Evolutionary conservation across 2,888 invertebrate species (phyloP).

Genomic region (Antitype chi): DNA sequence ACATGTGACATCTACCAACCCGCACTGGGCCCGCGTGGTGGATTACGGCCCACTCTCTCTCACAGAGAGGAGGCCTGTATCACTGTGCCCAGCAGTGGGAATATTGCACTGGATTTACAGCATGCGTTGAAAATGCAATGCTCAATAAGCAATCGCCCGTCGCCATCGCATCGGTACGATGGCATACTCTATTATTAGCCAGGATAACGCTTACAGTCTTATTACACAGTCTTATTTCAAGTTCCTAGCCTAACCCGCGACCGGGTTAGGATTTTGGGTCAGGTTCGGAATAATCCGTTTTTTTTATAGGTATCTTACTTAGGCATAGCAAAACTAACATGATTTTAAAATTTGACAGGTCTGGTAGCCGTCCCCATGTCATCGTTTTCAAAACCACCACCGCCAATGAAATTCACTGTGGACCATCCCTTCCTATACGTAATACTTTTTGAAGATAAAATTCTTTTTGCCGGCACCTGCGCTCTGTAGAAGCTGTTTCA

Average conservation of each 20-base stretch:
- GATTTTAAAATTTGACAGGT: slow-evolving; percentile 40
- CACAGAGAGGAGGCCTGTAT: too few species aligned
- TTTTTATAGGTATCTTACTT: too few species aligned
- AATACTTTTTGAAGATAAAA: slow-evolving; percentile 64
- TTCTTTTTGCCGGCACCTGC: slow-evolving; percentile 64
- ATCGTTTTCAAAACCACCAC: slow-evolving; percentile 44
- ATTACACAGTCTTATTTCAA: too few species aligned
- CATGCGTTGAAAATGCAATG: background rate
- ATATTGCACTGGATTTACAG: background rate
- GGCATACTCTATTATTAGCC: slow-evolving; percentile 2
- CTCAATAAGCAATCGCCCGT: background rate
- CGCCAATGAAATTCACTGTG: slow-evolving; percentile 53
- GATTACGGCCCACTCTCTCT: too few species aligned
- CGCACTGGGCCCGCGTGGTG: too few species aligned
- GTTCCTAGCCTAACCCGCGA: too few species aligned
- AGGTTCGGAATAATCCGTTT: too few species aligned
- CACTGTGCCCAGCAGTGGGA: too few species aligned
- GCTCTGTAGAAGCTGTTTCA: slow-evolving; percentile 27
- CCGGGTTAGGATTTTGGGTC: too few species aligned
- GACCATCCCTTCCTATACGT: slow-evolving; percentile 65
- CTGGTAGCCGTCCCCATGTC: slow-evolving; percentile 21
- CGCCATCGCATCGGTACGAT: background rate
- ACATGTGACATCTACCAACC: too few species aligned
- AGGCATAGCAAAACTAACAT: slow-evolving; percentile 12
- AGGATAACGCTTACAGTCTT: background rate